phyloP scores from a whole-genome alignment of 2,888 invertebrate genomes.

The Polydrusus cervinus region DNA sequence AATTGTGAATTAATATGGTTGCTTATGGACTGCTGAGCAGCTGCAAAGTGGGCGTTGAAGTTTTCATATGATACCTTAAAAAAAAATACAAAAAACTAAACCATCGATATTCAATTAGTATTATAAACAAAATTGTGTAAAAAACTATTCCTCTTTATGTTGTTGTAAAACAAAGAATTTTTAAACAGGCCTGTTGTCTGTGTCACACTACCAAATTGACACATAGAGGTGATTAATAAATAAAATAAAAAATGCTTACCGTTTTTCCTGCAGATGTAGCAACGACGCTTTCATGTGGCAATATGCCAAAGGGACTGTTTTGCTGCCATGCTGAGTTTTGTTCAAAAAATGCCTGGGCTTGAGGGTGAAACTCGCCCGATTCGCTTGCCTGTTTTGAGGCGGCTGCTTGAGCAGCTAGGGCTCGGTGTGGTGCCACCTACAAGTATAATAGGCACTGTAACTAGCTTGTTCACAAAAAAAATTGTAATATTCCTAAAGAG shows the following conservation, averaged over 20 bases:
- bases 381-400: conserved; percentile 64
- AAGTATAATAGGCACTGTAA: conserved; percentile 58
- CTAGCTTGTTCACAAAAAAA: not conserved
- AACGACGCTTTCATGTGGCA: conserved; percentile 86
- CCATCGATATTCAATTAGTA: too few relatives aligned
- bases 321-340: conserved; percentile 85
- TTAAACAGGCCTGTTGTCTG: too few relatives aligned
- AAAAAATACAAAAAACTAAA: too few relatives aligned
- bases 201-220: too few relatives aligned
- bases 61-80: conserved; percentile 75
- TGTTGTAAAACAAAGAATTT: not conserved
- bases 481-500: too few relatives aligned
- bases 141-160: too few relatives aligned
- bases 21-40: conserved; percentile 75
- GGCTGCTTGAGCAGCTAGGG: conserved; percentile 72
- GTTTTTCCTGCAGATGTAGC: conserved; percentile 74
- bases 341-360: conserved; percentile 79
- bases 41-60: conserved; percentile 82
- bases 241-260: conserved; percentile 22
- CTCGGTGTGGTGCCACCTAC: conserved; percentile 78
- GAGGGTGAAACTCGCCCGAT: conserved; percentile 74
- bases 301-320: conserved; percentile 84
- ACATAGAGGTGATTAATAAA: too few relatives aligned
- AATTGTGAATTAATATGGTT: conserved; percentile 81
- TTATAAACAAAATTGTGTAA: too few relatives aligned